phyloP scores from a whole-genome alignment of 2,888 invertebrate species.

The Hyposoter dolosus region DNA sequence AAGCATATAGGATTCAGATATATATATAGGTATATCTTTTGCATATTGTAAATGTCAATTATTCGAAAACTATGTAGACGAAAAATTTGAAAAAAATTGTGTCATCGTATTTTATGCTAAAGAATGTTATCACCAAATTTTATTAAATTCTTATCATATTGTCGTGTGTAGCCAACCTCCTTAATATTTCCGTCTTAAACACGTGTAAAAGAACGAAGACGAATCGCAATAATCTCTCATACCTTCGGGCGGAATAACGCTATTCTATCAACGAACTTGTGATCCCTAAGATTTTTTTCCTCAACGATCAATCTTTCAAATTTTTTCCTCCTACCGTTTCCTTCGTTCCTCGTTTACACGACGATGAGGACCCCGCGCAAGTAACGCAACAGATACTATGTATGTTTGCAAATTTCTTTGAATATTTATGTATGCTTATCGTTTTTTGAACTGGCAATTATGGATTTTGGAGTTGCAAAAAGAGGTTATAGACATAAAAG shows the following conservation, averaged over 20 bases:
- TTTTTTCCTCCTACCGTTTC: constrained; percentile 29
- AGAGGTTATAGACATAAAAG: neutral
- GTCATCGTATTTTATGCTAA: no score
- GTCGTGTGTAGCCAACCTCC: no score
- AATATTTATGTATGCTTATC: neutral
- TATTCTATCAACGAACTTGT: constrained; percentile 42
- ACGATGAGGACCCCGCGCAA: neutral
- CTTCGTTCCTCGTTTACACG: neutral
- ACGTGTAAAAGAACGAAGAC: neutral
- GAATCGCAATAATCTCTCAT: constrained; percentile 7
- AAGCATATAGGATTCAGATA: no score
- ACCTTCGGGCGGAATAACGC: constrained; percentile 33
- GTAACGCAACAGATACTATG: neutral
- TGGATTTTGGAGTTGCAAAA: neutral
- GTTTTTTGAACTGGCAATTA: neutral
- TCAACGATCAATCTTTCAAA: constrained; percentile 1
- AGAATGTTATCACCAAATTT: no score
- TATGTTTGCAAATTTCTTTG: neutral
- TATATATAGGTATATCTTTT: no score
- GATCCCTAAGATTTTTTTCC: constrained; percentile 47
- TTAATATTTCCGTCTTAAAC: neutral
- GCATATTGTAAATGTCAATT: no score
- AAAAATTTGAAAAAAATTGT: no score
- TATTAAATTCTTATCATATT: no score
- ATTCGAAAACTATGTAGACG: no score